Base-by-base conservation (phyloP, 2,113 vertebrate species). In the Sander lucioperca region DNA sequence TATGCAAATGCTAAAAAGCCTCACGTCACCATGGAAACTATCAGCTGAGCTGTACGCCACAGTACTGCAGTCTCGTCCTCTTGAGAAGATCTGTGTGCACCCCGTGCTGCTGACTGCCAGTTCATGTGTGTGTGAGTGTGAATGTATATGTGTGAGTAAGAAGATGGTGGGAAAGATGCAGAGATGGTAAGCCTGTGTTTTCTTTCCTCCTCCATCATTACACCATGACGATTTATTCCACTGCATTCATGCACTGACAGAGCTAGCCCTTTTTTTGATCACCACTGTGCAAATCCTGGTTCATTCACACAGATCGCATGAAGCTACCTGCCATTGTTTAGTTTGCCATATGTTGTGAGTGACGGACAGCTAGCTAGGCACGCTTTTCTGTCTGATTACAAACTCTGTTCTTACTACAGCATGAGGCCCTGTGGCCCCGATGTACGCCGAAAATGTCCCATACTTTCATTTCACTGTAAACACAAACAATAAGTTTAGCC, bases 21-120 rank as follows among this genome's bases (percentile, higher is more conserved):
- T 89, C 64, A 54, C 5, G 16, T 92, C 76, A 85, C 92, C 90
- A 93, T 93, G 91, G 92, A 69, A 89, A 92, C 92, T 77, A 81
- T 88, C 86, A 87, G 76, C 77, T 83, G 82, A 67, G 79, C 77
- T 71, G 47, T 79, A 61, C 1, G 0, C 82, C 57, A 43, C 80
- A 45, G 59, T 74, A 65, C 71, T 58, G 80, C 77, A 64, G 83
- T 85, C 71, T 86, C 2, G 10, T 43, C 65, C 77, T 69, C 72
- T 19, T 62, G 53, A 85, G 51, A 63, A 66, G 63, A n/a, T 77
- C 47, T 48, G 50, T 4, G 43, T 54, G 25, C 72, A 33, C 67
- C 50, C 51, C 33, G 15, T 50, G 74, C 69, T 63, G 76, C 81
- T 80, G 71, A 77, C 33, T 59, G 45, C n/a, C 33, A 16, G 18